phyloP scores from a whole-genome alignment of 2,888 invertebrate genomes.

The Philereme vetulata region DNA sequence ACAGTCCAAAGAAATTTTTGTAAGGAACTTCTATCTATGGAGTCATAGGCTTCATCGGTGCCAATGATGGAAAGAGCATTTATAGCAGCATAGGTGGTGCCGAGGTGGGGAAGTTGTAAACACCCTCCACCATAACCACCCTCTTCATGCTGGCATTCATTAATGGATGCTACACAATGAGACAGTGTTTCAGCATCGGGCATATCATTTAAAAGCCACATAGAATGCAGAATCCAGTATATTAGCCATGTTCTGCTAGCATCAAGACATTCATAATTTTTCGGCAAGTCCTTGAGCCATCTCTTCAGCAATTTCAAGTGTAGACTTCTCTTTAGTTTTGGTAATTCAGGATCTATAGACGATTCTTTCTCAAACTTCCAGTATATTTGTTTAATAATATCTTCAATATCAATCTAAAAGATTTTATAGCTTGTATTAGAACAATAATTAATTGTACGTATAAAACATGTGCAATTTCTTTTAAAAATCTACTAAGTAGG shows the following conservation, averaged over 20 bases:
- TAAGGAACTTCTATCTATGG: slow-evolving; percentile 92
- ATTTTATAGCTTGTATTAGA: not conserved
- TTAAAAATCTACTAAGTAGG: slow-evolving; percentile 3
- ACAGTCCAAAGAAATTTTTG: slow-evolving; percentile 91
- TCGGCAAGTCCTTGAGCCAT: slow-evolving; percentile 87
- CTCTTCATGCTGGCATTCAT: slow-evolving; percentile 88
- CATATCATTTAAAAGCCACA: slow-evolving; percentile 86
- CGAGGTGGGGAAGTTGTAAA: slow-evolving; percentile 95
- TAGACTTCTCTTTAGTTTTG: slow-evolving; percentile 85
- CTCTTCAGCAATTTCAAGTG: slow-evolving; percentile 87
- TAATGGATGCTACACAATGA: slow-evolving; percentile 66
- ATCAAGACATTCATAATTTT: slow-evolving; percentile 92
- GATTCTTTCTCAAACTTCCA: slow-evolving; percentile 73
- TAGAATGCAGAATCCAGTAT: slow-evolving; percentile 97
- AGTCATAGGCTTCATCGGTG: slow-evolving; percentile 91
- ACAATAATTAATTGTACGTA: not conserved
- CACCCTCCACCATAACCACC: slow-evolving; percentile 98
- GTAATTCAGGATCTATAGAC: slow-evolving; percentile 78
- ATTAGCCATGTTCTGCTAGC: slow-evolving; percentile 98
- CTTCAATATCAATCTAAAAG: slow-evolving; percentile 72
- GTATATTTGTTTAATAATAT: slow-evolving; percentile 62
- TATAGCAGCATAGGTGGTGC: slow-evolving; percentile 98
- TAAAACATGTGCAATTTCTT: not conserved
- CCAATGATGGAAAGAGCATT: slow-evolving; percentile 96
- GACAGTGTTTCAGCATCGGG: slow-evolving; percentile 71